Evolutionary conservation across 30 jellyfish, hydroid and myxozoan species (phyloP), one percentile per base, ranked within the genome.

Genomic region (Cassiopea xamachana): DNA sequence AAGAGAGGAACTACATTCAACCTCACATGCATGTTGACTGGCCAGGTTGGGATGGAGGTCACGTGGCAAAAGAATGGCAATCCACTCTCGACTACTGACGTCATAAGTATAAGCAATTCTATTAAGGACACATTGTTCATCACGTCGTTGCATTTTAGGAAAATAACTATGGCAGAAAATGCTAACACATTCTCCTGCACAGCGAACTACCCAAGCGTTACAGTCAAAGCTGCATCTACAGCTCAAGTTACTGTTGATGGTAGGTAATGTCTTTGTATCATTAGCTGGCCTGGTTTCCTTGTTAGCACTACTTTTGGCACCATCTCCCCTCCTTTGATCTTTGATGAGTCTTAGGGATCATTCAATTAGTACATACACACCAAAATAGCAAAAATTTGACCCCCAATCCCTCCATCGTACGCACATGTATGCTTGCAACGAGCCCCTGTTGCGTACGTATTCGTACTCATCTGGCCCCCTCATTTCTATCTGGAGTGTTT

Each of bases 131-230:
- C 77, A 1, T 46, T 77, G 7, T 70, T 45, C 50, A 55, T 61
- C 72, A 90, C 94, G 16, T 82, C 95, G 46, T 82, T 96, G 79
- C 79, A 46, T 16, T 92, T 96, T 89, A 80, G 75, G 73, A 90
- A 84, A 43, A 78, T 96, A 49, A 90, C 87, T 51, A 87, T 97
- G 92, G 96, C 85, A 16, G 98, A 96, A 93, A 83, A 96, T 87
- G 99, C 97, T 7, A 81, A 82, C 70, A 78, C 92, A 47, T 96
- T 87, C 73, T 89, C 97, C 12, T 96, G 99, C 79, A 79, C 93
- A 13, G 98, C 99, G 5, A 88, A 94, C 80, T 96, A 96, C 77
- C 98, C 99, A 19, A 78, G 90, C 49, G 91, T 90, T 46, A 75
- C 90, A 50, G 92, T 96, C 59, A 80, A 88, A 58, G 94, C 97